phyloP scores from a whole-genome alignment of 2,113 vertebrate species.

The Oncorhynchus keta region DNA sequence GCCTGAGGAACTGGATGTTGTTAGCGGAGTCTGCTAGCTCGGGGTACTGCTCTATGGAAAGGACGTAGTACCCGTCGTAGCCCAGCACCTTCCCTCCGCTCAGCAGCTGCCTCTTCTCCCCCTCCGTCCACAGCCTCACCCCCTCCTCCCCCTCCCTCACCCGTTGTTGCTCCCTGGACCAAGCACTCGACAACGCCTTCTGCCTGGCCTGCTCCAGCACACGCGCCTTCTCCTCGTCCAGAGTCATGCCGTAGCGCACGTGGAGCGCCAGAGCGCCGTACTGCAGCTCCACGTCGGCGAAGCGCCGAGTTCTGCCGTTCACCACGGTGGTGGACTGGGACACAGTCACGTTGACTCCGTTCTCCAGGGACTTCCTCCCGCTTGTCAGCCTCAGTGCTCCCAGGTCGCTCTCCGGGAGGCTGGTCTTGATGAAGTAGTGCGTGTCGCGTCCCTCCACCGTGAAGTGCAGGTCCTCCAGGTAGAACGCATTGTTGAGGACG shows the following conservation, averaged over 20 bases:
- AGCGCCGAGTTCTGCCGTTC: conserved; percentile 92
- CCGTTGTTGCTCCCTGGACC: conserved; percentile 96
- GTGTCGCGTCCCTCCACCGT: conserved; percentile 94
- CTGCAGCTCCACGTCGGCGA: conserved; percentile 96
- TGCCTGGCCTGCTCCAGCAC: conserved; percentile 94
- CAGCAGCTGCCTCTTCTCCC: conserved; percentile 96
- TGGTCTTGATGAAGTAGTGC: conserved; percentile 97
- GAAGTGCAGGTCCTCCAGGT: conserved; percentile 95
- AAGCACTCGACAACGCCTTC: conserved; percentile 89
- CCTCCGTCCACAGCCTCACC: conserved; percentile 93
- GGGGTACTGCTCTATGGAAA: conserved; percentile 98
- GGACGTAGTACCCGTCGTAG: conserved; percentile 96
- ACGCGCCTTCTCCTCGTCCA: conserved; percentile 95
- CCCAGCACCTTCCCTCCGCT: conserved; percentile 96
- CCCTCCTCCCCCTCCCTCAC: conserved; percentile 96
- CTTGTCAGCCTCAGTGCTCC: conserved; percentile 89
- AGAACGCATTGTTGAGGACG: conserved; percentile 94
- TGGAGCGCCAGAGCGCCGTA: conserved; percentile 89
- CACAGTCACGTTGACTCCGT: conserved; percentile 94
- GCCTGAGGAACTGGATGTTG: conserved; percentile 97
- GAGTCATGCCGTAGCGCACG: conserved; percentile 92
- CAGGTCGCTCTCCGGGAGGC: conserved; percentile 92
- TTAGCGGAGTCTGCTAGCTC: conserved; percentile 97
- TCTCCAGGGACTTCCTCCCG: conserved; percentile 90
- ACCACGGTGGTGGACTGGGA: conserved; percentile 96